Percentiles rank a stretch among this genome's conserved stretches.
Evolutionary conservation across 2,113 vertebrate species (phyloP).

Genomic region (Thunnus thynnus): DNA sequence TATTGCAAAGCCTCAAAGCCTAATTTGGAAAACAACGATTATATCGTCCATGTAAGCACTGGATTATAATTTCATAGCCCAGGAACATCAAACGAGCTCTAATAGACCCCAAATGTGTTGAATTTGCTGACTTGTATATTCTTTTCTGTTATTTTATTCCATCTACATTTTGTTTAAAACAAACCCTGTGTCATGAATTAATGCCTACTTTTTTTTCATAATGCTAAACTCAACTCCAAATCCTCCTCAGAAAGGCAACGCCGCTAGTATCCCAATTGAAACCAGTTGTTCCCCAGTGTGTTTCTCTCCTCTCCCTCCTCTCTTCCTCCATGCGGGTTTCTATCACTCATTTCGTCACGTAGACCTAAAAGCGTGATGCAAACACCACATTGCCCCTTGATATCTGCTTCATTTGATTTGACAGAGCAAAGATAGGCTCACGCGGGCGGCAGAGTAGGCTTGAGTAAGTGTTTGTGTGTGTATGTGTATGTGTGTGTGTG

Average conservation of each 20-base stretch:
- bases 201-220: slow-evolving; percentile 42
- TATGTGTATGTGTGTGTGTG: slow-evolving; percentile 1
- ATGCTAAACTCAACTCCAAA: slow-evolving; percentile 44
- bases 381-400: slow-evolving; percentile 62
- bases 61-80: slow-evolving; percentile 74
- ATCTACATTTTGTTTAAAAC: slow-evolving; percentile 64
- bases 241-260: slow-evolving; percentile 32
- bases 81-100: slow-evolving; percentile 68
- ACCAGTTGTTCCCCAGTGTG: slow-evolving; percentile 69
- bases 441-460: slow-evolving; percentile 33
- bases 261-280: slow-evolving; percentile 66
- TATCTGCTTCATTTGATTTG: slow-evolving; percentile 73
- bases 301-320: slow-evolving; percentile 27
- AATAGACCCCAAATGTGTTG: slow-evolving; percentile 71
- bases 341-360: slow-evolving; percentile 72
- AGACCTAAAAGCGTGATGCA: slow-evolving; percentile 54
- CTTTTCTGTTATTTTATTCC: slow-evolving; percentile 52
- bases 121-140: slow-evolving; percentile 70
- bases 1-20: slow-evolving; percentile 70
- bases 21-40: slow-evolving; percentile 73
- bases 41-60: slow-evolving; percentile 71
- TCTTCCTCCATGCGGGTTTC: slow-evolving; percentile 53
- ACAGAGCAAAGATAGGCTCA: slow-evolving; percentile 51
- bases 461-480: slow-evolving; percentile 34
- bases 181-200: slow-evolving; percentile 66